phyloP scores from a whole-genome alignment of 2,888 invertebrate species.

The Lasioglossum morio region DNA sequence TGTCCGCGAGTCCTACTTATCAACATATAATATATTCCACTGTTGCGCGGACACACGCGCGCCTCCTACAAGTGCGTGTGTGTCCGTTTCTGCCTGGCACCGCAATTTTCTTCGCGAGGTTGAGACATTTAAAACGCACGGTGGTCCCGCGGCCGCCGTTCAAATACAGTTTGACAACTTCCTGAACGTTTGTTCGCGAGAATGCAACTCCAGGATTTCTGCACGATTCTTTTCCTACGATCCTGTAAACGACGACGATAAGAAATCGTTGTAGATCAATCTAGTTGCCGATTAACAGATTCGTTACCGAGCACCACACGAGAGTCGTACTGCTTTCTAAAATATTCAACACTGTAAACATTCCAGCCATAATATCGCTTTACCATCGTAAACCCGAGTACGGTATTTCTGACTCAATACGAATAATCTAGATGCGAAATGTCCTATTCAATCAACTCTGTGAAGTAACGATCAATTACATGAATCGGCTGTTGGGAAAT shows the following conservation, averaged over 20 bases:
- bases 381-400: not conserved
- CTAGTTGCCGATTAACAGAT: not conserved
- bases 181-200: not conserved
- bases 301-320: not conserved
- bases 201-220: not conserved
- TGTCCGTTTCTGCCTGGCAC: not conserved
- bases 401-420: not conserved
- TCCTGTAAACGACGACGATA: not conserved
- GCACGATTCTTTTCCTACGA: not conserved
- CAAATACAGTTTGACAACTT: not conserved
- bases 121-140: not conserved
- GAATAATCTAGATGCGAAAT: not conserved
- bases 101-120: constrained; percentile 26
- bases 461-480: not conserved
- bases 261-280: not conserved
- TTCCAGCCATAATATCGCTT: not conserved
- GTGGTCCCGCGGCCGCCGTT: not conserved
- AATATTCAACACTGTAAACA: not conserved
- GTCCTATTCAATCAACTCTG: not conserved
- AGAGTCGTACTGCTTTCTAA: not conserved
- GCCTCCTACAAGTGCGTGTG: not conserved
- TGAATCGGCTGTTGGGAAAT: not conserved
- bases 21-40: constrained; percentile 32
- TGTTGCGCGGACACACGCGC: constrained; percentile 15
- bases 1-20: constrained; percentile 60